Base-by-base conservation (phyloP, 2,888 invertebrate species). In the Drosophila seclusa region DNA sequence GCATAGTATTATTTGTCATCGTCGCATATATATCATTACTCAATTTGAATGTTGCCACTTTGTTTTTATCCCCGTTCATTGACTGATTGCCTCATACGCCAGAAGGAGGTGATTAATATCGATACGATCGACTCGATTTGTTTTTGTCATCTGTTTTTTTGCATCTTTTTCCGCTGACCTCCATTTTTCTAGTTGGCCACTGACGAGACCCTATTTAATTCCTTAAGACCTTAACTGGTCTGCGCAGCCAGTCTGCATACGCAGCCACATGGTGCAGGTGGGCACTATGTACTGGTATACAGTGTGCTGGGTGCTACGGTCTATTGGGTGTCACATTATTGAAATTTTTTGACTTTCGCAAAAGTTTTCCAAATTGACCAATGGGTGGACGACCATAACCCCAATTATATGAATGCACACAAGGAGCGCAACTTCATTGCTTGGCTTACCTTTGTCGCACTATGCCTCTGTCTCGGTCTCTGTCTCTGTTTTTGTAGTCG, bases 111-210 rank as follows among this genome's bases (percentile, higher is more conserved):
- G 80, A 88, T 83, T 83, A 83, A 85, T 87, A 76, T 83, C 68
- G 74, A 88, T 85, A 88, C 60, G 72, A 85, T 85, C 74, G 73
- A 71, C 64, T 85, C 80, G 72, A 82, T 82, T 82, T 79, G 70
- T 83, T 82, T 68, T 50, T 48, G 66, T 64, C 68, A 53, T 42
- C 36, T 27, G 29, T 29, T 40, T 27, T 27, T 49, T 42, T 32
- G 42, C 60, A 66, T 65, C 69, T 24, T 21, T 21, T 13, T 42
- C 55, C 50, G 50, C 50, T 68, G 75, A 71, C 67, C 74, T 74
- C 67, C 60, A 60, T 40, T 69, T 59, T 68, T 50, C 58, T 48
- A 48, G 68, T 24, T 61, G 53, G 31, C 53, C 40, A 16, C 40
- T 40, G 55, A 68, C 42, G 49, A 42, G 54, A 59, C 66, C 73